Percentiles rank a stretch among this genome's conserved stretches.
phyloP scores from a whole-genome alignment of 2,113 vertebrate genomes.

The Saimiri boliviensis region DNA sequence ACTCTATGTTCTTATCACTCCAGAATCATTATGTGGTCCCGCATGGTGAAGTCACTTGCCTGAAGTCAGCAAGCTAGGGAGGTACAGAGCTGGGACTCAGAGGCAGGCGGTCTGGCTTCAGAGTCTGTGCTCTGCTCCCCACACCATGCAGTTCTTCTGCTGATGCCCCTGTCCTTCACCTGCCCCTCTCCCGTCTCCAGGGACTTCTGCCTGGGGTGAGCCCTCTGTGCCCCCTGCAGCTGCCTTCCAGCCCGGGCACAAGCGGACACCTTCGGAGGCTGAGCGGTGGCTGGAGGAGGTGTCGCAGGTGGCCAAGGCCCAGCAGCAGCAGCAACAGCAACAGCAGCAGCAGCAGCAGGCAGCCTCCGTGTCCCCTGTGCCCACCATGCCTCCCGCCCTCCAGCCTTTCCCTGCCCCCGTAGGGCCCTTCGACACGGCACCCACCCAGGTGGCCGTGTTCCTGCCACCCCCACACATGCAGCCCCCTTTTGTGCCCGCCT shows the following conservation, averaged over 20 bases:
- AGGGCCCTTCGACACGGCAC: conserved; percentile 87
- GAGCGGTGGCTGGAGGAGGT: conserved; percentile 95
- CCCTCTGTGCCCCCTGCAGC: conserved; percentile 59
- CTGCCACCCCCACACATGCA: conserved; percentile 85
- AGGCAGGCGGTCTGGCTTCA: background rate
- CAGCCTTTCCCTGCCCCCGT: conserved; percentile 85
- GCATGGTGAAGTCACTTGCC: background rate
- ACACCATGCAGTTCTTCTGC: background rate
- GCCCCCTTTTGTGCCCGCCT: conserved; percentile 87
- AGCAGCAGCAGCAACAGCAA: conserved; percentile 81
- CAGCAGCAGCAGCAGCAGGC: conserved; percentile 76
- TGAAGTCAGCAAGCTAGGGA: accelerated
- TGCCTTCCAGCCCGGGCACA: conserved; percentile 88
- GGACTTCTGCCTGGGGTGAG: conserved; percentile 69
- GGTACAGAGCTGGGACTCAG: background rate
- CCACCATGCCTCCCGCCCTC: conserved; percentile 71
- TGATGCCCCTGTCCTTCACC: background rate
- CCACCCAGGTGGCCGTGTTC: conserved; percentile 87
- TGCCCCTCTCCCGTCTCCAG: conserved; percentile 41
- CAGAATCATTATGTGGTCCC: background rate
- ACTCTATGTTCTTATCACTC: background rate
- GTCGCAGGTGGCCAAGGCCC: conserved; percentile 89
- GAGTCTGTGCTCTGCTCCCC: no score
- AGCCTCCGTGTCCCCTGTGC: conserved; percentile 62
- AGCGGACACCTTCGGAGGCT: conserved; percentile 92